These are phyloP conservation scores for Engystomops pustulosus DNA, from an alignment of 2,113 vertebrate species.

Conservation along the genomic window DNA sequence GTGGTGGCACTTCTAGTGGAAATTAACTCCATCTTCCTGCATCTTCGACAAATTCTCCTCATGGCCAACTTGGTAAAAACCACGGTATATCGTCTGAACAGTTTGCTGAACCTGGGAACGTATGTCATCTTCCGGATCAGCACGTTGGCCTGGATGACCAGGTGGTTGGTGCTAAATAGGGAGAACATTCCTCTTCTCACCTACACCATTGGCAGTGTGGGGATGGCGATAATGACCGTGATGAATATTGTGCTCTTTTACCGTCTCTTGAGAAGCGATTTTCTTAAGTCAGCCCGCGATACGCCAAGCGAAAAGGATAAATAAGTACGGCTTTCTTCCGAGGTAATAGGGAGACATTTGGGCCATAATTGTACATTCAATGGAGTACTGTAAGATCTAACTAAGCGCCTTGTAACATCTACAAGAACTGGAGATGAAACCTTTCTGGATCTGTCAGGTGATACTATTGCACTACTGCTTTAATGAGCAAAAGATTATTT, in stretches of 20 bases:
- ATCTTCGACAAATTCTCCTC: conserved; percentile 83
- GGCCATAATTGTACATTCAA: background rate
- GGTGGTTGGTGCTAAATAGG: conserved; percentile 85
- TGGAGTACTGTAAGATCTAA: background rate
- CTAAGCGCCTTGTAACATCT: background rate
- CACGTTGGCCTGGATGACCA: conserved; percentile 91
- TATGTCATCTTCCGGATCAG: conserved; percentile 88
- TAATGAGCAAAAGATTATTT: background rate
- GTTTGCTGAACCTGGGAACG: conserved; percentile 86
- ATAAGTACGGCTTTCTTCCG: conserved; percentile 1
- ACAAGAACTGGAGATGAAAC: background rate
- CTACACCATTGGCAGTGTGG: conserved; percentile 82
- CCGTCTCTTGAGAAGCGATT: conserved; percentile 83
- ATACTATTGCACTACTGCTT: background rate
- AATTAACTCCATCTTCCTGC: conserved; percentile 91
- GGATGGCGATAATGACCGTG: conserved; percentile 84
- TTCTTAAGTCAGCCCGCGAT: conserved; percentile 73
- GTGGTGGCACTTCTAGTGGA: conserved; percentile 90
- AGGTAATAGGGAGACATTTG: background rate
- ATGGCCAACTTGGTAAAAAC: conserved; percentile 76
- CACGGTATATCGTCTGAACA: conserved; percentile 82
- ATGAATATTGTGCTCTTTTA: conserved; percentile 85
- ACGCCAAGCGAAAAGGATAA: conserved; percentile 71
- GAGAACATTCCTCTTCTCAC: conserved; percentile 75
- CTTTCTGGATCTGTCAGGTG: background rate